Evolutionary conservation across 2,888 invertebrate genomes (phyloP).

Genomic region (Tenthredo distinguenda): DNA sequence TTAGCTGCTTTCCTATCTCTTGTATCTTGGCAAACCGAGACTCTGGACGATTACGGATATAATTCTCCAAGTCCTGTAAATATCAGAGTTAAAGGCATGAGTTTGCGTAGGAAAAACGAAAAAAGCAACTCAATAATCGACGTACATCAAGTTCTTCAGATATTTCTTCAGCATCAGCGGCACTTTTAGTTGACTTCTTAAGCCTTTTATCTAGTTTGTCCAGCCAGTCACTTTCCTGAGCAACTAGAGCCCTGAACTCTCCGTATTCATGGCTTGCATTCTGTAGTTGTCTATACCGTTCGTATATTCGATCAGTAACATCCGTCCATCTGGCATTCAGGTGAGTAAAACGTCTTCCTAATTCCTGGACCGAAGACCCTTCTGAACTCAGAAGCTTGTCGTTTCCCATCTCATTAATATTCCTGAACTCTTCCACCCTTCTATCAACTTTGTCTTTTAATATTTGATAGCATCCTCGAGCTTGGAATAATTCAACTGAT

Average conservation of each 20-base stretch:
- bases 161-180: conserved; percentile 95
- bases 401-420: conserved; percentile 85
- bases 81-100: conserved; percentile 33
- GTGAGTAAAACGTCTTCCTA: conserved; percentile 84
- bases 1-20: conserved; percentile 87
- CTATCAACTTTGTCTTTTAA: conserved; percentile 87
- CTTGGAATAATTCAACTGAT: conserved; percentile 86
- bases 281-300: conserved; percentile 83
- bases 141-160: conserved; percentile 93
- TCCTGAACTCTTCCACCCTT: conserved; percentile 84
- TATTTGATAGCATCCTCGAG: conserved; percentile 85
- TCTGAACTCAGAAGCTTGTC: conserved; percentile 83
- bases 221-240: conserved; percentile 89
- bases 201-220: conserved; percentile 90
- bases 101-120: conserved; percentile 15
- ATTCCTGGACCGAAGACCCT: conserved; percentile 80
- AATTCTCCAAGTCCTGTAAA: conserved; percentile 89
- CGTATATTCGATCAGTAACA: conserved; percentile 85
- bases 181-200: conserved; percentile 84
- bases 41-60: conserved; percentile 87
- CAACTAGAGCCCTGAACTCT: conserved; percentile 88
- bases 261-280: conserved; percentile 89
- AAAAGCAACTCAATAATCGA: conserved; percentile 59
- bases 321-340: conserved; percentile 87
- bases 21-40: conserved; percentile 87